phyloP scores from a whole-genome alignment of 2,113 vertebrate species.

The Chiloscyllium plagiosum region DNA sequence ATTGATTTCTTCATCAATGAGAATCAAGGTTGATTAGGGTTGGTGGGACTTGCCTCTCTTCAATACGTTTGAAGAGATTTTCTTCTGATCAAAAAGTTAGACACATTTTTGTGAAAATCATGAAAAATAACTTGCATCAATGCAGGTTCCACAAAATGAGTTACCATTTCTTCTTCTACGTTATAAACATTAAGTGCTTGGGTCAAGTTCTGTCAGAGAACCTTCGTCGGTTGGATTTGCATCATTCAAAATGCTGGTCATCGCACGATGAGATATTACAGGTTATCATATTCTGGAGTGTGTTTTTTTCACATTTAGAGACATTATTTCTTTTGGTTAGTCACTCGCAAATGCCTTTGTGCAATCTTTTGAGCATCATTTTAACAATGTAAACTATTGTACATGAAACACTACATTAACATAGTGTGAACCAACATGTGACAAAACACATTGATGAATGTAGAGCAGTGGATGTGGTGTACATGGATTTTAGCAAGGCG shows the following conservation, averaged over 20 bases:
- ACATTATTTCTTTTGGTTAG: not conserved
- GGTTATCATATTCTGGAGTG: not conserved
- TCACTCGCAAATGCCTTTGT: not conserved
- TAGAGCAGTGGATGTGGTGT: too few species aligned
- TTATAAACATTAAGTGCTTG: not conserved
- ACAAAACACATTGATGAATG: not conserved
- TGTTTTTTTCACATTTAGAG: not conserved
- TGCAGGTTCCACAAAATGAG: not conserved
- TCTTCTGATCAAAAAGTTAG: not conserved
- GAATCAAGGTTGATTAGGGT: not conserved
- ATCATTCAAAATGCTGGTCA: not conserved
- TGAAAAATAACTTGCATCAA: not conserved
- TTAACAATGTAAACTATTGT: not conserved
- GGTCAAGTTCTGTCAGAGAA: not conserved
- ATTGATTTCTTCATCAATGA: not conserved
- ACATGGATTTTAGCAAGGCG: too few species aligned
- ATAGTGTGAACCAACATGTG: not conserved
- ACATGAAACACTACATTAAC: not conserved
- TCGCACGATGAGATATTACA: not conserved
- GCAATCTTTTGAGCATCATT: not conserved
- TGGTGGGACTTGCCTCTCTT: not conserved
- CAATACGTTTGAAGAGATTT: not conserved
- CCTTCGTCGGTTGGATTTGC: not conserved
- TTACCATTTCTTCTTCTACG: not conserved
- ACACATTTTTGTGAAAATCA: not conserved